Evolutionary conservation across 2,797 vertebrate species (phyloP).

Genomic region (Setipinna tenuifilis): DNA sequence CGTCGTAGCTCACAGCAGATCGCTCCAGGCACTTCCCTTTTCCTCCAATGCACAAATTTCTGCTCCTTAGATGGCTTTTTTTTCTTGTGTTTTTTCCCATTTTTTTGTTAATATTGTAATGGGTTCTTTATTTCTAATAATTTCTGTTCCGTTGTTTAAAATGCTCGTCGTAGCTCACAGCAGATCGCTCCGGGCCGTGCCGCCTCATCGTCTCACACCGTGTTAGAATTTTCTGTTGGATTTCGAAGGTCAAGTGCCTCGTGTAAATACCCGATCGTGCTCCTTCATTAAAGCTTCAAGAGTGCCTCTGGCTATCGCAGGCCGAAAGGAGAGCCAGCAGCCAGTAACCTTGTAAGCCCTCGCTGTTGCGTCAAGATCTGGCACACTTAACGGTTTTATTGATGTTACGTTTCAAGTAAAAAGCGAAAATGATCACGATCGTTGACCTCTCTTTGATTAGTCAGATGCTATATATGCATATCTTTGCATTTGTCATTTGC

Average conservation of each 20-base stretch:
- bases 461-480: background rate
- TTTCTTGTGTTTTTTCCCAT: too few relatives aligned
- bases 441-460: background rate
- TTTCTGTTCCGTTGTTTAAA: too few relatives aligned
- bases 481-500: background rate
- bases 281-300: conserved; percentile 10
- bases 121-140: too few relatives aligned
- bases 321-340: background rate
- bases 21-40: too few relatives aligned
- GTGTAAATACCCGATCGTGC: too few relatives aligned
- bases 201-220: background rate
- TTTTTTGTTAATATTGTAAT: too few relatives aligned
- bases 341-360: background rate
- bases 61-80: too few relatives aligned
- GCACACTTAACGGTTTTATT: background rate
- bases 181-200: background rate
- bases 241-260: background rate
- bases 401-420: background rate
- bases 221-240: background rate
- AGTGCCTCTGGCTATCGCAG: background rate
- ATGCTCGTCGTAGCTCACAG: background rate
- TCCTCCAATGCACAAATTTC: too few relatives aligned
- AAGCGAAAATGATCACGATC: background rate
- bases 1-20: background rate
- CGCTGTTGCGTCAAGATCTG: background rate